Percentiles rank a stretch among this genome's conserved stretches.
phyloP scores from a whole-genome alignment of 1,140 invertebrate genomes.

The Sogatella furcifera region DNA sequence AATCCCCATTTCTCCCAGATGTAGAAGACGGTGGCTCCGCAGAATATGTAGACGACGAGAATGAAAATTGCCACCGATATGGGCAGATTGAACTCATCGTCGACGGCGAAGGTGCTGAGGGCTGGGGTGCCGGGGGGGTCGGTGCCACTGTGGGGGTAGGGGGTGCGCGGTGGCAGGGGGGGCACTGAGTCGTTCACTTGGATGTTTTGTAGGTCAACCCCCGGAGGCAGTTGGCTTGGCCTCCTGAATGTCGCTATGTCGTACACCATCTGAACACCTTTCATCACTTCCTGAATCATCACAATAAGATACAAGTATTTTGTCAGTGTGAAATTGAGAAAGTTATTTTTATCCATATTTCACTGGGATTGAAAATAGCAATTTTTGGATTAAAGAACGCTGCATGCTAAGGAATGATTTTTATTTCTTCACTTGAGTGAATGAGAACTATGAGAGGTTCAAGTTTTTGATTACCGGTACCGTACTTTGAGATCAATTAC shows the following conservation, averaged over 20 bases:
- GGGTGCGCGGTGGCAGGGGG: background rate
- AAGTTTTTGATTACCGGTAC: no score
- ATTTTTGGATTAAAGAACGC: conserved; percentile 4
- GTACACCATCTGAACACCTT: conserved; percentile 66
- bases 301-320: background rate
- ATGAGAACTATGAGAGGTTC: no score
- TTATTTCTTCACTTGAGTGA: background rate
- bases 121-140: conserved; percentile 53
- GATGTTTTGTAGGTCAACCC: conserved; percentile 32
- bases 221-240: conserved; percentile 53
- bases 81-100: conserved; percentile 89
- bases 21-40: conserved; percentile 67
- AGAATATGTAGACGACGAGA: conserved; percentile 70
- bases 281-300: conserved; percentile 65
- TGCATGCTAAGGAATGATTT: background rate
- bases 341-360: no score
- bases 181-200: background rate
- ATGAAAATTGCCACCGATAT: conserved; percentile 75
- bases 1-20: conserved; percentile 80
- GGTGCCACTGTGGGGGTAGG: background rate
- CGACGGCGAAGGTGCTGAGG: conserved; percentile 56
- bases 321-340: no score
- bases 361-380: no score
- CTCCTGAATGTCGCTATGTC: conserved; percentile 60
- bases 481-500: no score